Evolutionary conservation across 2,888 invertebrate species (phyloP).

Genomic region (Esperia sulphurella): DNA sequence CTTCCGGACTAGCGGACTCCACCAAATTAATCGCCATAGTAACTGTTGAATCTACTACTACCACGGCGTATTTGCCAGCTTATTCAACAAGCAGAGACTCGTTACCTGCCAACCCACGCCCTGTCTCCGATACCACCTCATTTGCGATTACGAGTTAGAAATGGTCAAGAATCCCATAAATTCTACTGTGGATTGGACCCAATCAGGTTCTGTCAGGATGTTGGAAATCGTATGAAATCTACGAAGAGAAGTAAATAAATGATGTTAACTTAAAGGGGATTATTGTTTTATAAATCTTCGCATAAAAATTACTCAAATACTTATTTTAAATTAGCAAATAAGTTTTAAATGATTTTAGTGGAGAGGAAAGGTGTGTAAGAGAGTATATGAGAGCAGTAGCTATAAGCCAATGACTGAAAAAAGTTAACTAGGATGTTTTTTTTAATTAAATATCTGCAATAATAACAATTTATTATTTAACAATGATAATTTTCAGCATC

Average conservation of each 20-base stretch:
- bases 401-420: no score
- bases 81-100: neutral
- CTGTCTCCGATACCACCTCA: slow-evolving; percentile 25
- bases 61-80: neutral
- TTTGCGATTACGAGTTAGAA: slow-evolving; percentile 20
- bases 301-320: no score
- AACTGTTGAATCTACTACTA: neutral
- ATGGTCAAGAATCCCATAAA: slow-evolving; percentile 9
- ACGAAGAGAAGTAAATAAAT: slow-evolving; percentile 4
- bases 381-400: no score
- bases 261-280: neutral
- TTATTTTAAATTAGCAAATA: no score
- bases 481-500: no score
- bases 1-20: neutral
- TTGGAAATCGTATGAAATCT: neutral
- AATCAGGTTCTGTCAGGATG: slow-evolving; percentile 7
- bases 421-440: no score
- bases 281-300: no score
- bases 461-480: no score
- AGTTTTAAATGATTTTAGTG: no score
- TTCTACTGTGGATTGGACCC: slow-evolving; percentile 11
- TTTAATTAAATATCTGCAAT: no score
- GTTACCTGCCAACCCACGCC: slow-evolving; percentile 12
- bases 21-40: neutral
- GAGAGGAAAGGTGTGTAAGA: no score